Evolutionary conservation across 2,797 vertebrate genomes (phyloP).

Genomic region (Mastacembelus armatus): DNA sequence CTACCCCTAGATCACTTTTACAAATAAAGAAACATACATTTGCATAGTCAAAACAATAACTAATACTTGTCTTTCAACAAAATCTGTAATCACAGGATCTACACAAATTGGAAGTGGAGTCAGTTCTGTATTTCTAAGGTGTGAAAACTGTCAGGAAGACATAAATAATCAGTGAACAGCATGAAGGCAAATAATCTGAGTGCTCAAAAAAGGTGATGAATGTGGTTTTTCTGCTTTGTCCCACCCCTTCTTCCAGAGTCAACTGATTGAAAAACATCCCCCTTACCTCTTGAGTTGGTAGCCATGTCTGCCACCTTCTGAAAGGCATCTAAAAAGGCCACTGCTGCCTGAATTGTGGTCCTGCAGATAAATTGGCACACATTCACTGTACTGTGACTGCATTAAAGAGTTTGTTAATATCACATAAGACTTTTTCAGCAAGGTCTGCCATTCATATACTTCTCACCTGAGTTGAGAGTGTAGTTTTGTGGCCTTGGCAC

Average conservation of each 20-base stretch:
- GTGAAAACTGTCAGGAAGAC: background rate
- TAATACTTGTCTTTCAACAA: background rate
- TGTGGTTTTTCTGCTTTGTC: background rate
- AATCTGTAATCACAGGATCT: background rate
- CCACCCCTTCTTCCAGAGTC: too few relatives aligned
- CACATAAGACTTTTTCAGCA: background rate
- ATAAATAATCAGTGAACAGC: background rate
- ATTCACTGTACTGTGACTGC: conserved; percentile 19
- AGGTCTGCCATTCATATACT: background rate
- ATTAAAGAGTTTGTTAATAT: conserved; percentile 30
- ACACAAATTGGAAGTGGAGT: background rate
- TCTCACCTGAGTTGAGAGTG: conserved; percentile 97
- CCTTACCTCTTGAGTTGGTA: conserved; percentile 95
- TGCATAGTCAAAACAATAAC: background rate
- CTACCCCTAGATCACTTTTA: conserved; percentile 4
- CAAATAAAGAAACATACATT: too few relatives aligned
- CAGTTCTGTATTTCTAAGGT: background rate
- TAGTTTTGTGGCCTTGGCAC: conserved; percentile 95
- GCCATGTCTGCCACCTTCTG: conserved; percentile 99
- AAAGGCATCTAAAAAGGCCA: conserved; percentile 97
- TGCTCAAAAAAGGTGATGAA: background rate
- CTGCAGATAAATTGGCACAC: conserved; percentile 75
- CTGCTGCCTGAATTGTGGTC: conserved; percentile 94
- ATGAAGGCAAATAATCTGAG: background rate
- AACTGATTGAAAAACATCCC: background rate